Percentiles rank a stretch among this genome's conserved stretches.
Conservation (phyloP, 1,140 invertebrate genomes). For the Drosophila jambulina region DNA sequence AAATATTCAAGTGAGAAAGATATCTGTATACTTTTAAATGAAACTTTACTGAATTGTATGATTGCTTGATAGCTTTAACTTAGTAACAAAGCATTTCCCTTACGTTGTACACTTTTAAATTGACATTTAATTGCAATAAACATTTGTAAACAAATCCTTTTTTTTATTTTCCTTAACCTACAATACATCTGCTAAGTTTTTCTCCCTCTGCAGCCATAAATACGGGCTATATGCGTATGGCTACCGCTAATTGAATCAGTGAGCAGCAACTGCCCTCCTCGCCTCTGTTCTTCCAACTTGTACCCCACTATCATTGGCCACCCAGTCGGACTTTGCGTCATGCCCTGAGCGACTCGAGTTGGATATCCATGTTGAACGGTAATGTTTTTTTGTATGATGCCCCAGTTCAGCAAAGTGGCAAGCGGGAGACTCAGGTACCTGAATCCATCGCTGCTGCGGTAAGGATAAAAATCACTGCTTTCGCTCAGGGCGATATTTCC, state of each 20-base stretch:
- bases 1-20: background rate
- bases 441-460: too few species aligned
- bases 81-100: background rate
- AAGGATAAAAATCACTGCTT: too few species aligned
- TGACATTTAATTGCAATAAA: background rate
- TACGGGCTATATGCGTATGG: slow-evolving; percentile 60
- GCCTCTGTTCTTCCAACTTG: background rate
- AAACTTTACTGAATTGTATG: background rate
- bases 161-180: background rate
- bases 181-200: background rate
- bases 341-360: too few species aligned
- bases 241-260: slow-evolving; percentile 78
- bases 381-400: too few species aligned
- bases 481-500: too few species aligned
- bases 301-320: slow-evolving; percentile 36
- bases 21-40: background rate
- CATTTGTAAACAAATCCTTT: too few species aligned
- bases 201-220: slow-evolving; percentile 4
- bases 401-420: too few species aligned
- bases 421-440: too few species aligned
- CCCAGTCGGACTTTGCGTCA: too few species aligned
- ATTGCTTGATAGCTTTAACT: background rate
- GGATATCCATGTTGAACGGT: too few species aligned
- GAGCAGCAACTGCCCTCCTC: slow-evolving; percentile 30
- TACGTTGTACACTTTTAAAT: background rate